Percentiles rank a stretch among this genome's conserved stretches.
Evolutionary conservation across 2,888 invertebrate species (phyloP).

Genomic region (Baccha elongata): DNA sequence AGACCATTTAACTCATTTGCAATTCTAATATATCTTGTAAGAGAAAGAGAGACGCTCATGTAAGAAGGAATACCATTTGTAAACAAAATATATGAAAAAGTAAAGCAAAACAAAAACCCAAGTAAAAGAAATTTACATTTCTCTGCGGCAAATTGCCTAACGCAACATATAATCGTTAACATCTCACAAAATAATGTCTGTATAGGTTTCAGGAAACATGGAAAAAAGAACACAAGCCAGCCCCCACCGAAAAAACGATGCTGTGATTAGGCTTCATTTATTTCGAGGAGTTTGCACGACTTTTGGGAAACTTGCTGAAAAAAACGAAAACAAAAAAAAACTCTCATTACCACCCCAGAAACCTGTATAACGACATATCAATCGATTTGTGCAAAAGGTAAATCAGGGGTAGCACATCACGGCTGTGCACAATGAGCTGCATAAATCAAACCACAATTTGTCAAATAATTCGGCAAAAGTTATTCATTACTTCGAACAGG

Average conservation of each 20-base stretch:
- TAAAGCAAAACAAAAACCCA: no score
- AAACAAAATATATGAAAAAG: constrained; percentile 24
- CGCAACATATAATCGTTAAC: constrained; percentile 43
- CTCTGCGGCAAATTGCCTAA: constrained; percentile 23
- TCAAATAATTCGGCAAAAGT: constrained; percentile 75
- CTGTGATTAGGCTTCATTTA: no score
- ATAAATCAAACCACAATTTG: constrained; percentile 71
- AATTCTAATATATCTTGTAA: constrained; percentile 29
- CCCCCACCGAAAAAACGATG: constrained; percentile 14
- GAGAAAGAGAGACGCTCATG: no score
- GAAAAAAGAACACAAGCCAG: constrained; percentile 8
- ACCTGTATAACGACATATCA: constrained; percentile 31
- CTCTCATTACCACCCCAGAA: constrained; percentile 17
- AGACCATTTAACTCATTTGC: constrained; percentile 17
- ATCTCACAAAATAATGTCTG: constrained; percentile 15
- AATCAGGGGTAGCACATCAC: constrained; percentile 25
- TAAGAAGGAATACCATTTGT: neutral
- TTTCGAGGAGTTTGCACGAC: constrained; percentile 45
- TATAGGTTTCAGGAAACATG: constrained; percentile 19
- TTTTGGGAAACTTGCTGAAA: neutral
- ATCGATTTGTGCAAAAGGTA: constrained; percentile 55
- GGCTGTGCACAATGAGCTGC: constrained; percentile 44
- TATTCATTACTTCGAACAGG: constrained; percentile 68
- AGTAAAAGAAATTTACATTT: constrained; percentile 28
- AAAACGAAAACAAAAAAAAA: constrained; percentile 3